Evolutionary conservation across 2,888 invertebrate species (phyloP), one percentile per base, ranked within the genome.

Genomic region (Troides aeacus): DNA sequence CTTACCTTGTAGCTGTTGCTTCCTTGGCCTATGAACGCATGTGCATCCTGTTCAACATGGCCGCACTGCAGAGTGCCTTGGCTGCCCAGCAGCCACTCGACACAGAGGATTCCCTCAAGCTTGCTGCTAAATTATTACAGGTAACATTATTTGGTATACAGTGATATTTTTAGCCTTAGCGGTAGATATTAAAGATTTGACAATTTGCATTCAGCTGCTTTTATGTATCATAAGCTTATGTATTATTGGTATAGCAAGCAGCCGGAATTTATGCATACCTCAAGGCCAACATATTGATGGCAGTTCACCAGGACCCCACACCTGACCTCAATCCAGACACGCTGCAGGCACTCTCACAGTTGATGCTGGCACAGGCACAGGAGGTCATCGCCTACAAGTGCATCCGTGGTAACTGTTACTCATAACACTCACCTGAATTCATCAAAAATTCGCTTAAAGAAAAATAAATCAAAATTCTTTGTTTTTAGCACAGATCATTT

Each of bases 321-420:
- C 97, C 98, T 8, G 99, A 99, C 93, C 94, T 99, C 77, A 95
- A 95, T 85, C 97, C 98, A 6, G 99, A 99, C 80, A 97, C 98
- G 30, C 94, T 99, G 67, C 94, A 94, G 71, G 97, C 98, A 53
- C 93, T 99, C 36, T 94, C 96, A 66, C 94, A 96, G 63, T 91
- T 99, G 64, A 99, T 99, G 98, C 92, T 99, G 62, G 99, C 99
- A 21, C 99, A 99, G 91, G 99, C 98, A 12, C 99, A 99, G 90
- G 99, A 99, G 92, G 96, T 98, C 75, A 97, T 99, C 86, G 97
- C 98, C 63, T 95, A 96, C 82, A 99, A 99, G 93, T 99, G 99
- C 66, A 96, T 97, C 74, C 94, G 95, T 81, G 97, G 96, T 95
- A 82, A 71, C 75, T n/a, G 23, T 21, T 2, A 10, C 17, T 2